A percentile compares a stretch with the other conserved stretches of the same genome.
Evolutionary conservation across 2,888 invertebrate species (phyloP).

Genomic region (Drosophila lacicola): DNA sequence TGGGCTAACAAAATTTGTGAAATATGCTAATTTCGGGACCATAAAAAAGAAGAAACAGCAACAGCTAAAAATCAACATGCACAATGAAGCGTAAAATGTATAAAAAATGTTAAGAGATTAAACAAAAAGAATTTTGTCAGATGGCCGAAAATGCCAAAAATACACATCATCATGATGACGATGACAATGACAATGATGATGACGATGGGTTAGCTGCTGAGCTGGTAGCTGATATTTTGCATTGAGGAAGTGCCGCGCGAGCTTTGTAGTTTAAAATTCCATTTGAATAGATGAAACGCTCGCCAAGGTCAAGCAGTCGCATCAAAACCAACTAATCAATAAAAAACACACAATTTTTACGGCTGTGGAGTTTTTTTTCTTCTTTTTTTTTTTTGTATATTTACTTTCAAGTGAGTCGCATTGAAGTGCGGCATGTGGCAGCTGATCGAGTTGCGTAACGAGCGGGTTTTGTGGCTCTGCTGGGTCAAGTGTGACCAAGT

Average conservation of each 20-base stretch:
- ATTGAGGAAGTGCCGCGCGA: constrained; percentile 57
- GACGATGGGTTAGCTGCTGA: constrained; percentile 43
- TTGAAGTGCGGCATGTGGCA: constrained; percentile 54
- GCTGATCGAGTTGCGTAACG: constrained; percentile 62
- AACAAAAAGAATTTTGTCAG: constrained; percentile 45
- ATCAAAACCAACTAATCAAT: constrained; percentile 72
- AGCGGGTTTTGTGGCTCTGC: constrained; percentile 22
- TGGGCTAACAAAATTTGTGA: constrained; percentile 29
- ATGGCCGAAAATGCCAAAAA: constrained; percentile 44
- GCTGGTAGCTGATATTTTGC: constrained; percentile 56
- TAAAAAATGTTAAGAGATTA: constrained; percentile 48
- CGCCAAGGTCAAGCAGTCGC: constrained; percentile 60
- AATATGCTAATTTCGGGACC: constrained; percentile 51
- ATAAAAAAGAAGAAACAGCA: constrained; percentile 22
- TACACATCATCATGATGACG: constrained; percentile 17
- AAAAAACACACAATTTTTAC: constrained; percentile 21
- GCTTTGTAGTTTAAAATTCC: constrained; percentile 55
- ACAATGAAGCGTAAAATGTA: constrained; percentile 67
- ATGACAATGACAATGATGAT: constrained; percentile 32
- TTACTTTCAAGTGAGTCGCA: constrained; percentile 40
- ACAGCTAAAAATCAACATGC: constrained; percentile 41
- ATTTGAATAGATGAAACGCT: constrained; percentile 46
- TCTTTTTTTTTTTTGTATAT: not conserved
- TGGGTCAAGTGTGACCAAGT: constrained; percentile 72
- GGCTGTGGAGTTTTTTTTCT: not conserved